Conservation (phyloP, 2,888 invertebrate genomes). For the Caenorhabditis zanzibari region DNA sequence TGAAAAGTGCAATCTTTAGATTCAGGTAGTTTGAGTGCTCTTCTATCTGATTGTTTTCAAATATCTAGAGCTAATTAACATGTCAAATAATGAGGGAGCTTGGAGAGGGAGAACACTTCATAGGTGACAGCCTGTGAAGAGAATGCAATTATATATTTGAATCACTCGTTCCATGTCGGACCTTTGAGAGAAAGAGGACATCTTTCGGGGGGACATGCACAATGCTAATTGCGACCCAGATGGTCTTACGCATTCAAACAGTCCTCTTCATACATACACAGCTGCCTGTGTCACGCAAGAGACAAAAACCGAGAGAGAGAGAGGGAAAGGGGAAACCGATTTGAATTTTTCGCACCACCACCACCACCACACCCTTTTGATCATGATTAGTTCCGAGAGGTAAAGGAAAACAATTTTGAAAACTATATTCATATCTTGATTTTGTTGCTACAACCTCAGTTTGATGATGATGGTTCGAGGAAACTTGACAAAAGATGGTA, state of each 20-base stretch:
- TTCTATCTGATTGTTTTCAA: conserved; percentile 1
- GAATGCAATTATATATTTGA: conserved; percentile 59
- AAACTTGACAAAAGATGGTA: conserved; percentile 32
- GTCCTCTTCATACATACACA: conserved; percentile 28
- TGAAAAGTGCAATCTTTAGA: not conserved
- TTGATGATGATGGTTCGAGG: conserved; percentile 16
- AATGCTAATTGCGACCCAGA: conserved; percentile 63
- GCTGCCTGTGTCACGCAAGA: conserved; percentile 39
- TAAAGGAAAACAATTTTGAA: conserved; percentile 11
- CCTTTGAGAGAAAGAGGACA: conserved; percentile 23
- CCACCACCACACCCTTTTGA: conserved; percentile 18
- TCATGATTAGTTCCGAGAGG: conserved; percentile 2
- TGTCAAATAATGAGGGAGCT: conserved; percentile 45
- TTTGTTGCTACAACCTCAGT: conserved; percentile 28
- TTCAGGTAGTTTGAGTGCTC: not conserved
- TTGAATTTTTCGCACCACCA: conserved; percentile 29
- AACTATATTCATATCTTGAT: conserved; percentile 22
- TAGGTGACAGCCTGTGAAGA: conserved; percentile 43
- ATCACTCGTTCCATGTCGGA: conserved; percentile 31
- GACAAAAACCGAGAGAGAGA: not conserved
- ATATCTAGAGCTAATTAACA: conserved; percentile 39
- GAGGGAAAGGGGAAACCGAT: conserved; percentile 6
- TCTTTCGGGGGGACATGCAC: conserved; percentile 44
- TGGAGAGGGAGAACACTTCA: conserved; percentile 18
- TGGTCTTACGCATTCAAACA: conserved; percentile 53